Conservation (phyloP, 2,797 vertebrate species). For the Lithobates pipiens region DNA sequence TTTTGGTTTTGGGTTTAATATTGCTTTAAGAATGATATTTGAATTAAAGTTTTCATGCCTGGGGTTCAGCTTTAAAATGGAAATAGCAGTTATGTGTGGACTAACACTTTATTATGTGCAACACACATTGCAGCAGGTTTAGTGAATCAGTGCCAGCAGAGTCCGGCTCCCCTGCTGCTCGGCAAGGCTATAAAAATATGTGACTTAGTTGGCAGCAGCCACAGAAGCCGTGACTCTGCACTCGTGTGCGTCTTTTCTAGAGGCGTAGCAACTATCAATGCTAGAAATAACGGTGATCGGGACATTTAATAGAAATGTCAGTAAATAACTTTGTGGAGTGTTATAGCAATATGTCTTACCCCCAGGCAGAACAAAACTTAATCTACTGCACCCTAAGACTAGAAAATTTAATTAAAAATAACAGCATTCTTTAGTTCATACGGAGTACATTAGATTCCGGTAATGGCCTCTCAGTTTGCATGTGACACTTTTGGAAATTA, state of each 20-base stretch:
- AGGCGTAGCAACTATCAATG: conserved; percentile 27
- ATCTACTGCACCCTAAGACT: conserved; percentile 57
- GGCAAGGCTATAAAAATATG: not conserved
- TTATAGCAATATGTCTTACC: conserved; percentile 57
- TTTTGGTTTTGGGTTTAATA: no score
- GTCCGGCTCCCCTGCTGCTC: not conserved
- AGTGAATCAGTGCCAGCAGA: not conserved
- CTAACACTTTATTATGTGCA: not conserved
- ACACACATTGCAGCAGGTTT: not conserved
- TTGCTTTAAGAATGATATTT: no score
- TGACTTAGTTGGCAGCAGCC: conserved; percentile 6
- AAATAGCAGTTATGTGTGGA: not conserved
- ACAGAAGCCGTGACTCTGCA: not conserved
- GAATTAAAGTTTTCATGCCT: no score
- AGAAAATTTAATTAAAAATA: conserved; percentile 60
- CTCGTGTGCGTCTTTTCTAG: conserved; percentile 3
- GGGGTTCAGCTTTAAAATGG: no score
- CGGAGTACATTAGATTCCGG: conserved; percentile 41
- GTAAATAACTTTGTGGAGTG: conserved; percentile 55
- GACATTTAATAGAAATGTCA: conserved; percentile 59
- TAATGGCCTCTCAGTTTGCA: conserved; percentile 55
- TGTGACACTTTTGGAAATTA: conserved; percentile 50
- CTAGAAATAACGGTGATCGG: conserved; percentile 20
- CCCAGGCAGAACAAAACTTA: conserved; percentile 50
- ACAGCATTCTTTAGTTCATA: conserved; percentile 55